Conservation (phyloP, 2,888 invertebrate genomes). For the Leucoptera coffeella region DNA sequence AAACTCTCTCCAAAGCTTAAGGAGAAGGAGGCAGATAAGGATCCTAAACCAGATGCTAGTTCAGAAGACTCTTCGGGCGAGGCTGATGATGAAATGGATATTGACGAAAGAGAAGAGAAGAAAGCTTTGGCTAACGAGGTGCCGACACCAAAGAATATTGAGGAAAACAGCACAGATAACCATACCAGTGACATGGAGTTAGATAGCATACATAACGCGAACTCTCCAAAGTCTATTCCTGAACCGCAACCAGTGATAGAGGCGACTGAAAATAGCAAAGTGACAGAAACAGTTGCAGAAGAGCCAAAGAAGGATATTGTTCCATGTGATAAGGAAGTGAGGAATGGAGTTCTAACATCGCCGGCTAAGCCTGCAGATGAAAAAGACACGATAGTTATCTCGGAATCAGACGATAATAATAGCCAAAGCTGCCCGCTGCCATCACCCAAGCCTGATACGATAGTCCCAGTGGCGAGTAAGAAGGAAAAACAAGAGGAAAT, state of each 20-base stretch:
- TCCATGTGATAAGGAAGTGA: conserved; percentile 16
- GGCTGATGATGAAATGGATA: conserved; percentile 63
- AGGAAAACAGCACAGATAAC: conserved; percentile 38
- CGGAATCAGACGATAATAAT: conserved; percentile 43
- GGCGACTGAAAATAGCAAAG: conserved; percentile 12
- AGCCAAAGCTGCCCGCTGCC: conserved; percentile 43
- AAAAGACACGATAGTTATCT: conserved; percentile 40
- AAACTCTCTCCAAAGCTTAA: conserved; percentile 12
- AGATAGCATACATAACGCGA: conserved; percentile 44
- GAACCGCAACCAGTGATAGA: conserved; percentile 34
- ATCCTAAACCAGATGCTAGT: conserved; percentile 36
- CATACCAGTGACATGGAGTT: conserved; percentile 48
- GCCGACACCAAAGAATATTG: conserved; percentile 21
- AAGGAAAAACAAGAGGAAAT: conserved; percentile 27
- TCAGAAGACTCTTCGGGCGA: conserved; percentile 60
- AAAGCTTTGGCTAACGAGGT: conserved; percentile 30
- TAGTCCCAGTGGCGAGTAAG: conserved; percentile 17
- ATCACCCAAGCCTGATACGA: conserved; percentile 27
- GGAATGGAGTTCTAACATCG: conserved; percentile 23
- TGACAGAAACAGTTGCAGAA: conserved; percentile 11
- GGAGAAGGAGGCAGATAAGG: conserved; percentile 19
- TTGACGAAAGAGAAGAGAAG: conserved; percentile 49
- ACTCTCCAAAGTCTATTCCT: conserved; percentile 34
- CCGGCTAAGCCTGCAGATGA: conserved; percentile 25
- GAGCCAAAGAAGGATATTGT: conserved; percentile 11